phyloP scores from a whole-genome alignment of 2,113 vertebrate genomes.

The Acanthisitta chloris region DNA sequence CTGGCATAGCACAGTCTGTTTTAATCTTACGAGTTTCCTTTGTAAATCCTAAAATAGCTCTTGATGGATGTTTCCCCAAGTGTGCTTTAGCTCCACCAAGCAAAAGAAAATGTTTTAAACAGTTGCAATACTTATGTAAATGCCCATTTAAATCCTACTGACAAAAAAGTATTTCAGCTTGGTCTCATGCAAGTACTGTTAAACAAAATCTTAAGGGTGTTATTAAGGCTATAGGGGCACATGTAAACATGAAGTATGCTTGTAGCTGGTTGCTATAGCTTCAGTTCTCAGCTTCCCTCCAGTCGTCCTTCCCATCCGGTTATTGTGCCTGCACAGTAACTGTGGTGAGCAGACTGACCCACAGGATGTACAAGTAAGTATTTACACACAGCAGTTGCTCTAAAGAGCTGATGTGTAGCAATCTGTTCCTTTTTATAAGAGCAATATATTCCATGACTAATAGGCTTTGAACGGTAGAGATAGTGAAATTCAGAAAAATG shows the following conservation, averaged over 20 bases:
- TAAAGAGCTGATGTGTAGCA: not conserved
- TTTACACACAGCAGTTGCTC: not conserved
- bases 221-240: not conserved
- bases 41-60: not conserved
- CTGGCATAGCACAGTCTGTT: not conserved
- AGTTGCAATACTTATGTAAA: not conserved
- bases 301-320: not conserved
- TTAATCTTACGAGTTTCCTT: not conserved
- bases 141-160: not conserved
- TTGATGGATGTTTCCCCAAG: not conserved
- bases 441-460: not conserved
- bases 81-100: not conserved
- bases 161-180: not conserved
- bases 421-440: not conserved
- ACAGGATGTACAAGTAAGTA: not conserved
- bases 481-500: not conserved
- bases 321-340: not conserved
- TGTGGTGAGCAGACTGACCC: fast-evolving
- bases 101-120: not conserved
- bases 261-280: not conserved
- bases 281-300: not conserved
- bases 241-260: not conserved
- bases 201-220: not conserved
- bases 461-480: not conserved
- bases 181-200: not conserved